Conservation (phyloP, 2,797 vertebrate genomes). For the Nasua narica region DNA sequence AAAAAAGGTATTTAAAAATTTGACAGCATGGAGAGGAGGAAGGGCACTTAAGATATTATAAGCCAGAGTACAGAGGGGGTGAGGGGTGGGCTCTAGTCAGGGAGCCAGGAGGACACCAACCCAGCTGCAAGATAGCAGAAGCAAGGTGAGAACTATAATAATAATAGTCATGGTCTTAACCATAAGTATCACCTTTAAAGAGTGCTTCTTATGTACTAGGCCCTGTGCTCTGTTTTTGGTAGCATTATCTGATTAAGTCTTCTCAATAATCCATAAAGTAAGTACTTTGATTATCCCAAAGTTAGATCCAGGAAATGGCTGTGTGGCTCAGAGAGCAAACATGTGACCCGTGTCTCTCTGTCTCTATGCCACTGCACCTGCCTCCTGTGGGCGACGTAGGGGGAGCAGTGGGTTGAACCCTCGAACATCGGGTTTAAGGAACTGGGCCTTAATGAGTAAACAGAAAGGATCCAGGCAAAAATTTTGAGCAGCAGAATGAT, state of each 20-base stretch:
- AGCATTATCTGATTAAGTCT: background rate
- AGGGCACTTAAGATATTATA: background rate
- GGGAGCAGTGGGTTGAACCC: background rate
- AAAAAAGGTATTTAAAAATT: background rate
- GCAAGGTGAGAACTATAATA: background rate
- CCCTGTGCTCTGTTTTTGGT: background rate
- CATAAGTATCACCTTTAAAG: background rate
- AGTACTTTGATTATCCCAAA: background rate
- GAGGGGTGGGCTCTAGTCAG: background rate
- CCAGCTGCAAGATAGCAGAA: background rate
- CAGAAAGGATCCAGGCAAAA: background rate
- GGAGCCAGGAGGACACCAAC: background rate
- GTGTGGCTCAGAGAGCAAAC: background rate
- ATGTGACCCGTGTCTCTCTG: background rate
- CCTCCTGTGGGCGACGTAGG: background rate
- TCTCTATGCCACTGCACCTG: accelerated
- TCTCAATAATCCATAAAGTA: background rate
- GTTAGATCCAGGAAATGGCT: background rate
- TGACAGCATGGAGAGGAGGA: background rate
- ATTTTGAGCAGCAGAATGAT: background rate
- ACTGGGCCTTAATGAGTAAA: background rate
- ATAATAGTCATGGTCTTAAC: background rate
- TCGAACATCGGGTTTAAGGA: background rate
- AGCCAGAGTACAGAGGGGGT: background rate
- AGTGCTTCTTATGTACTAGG: background rate